Evolutionary conservation across 2,797 vertebrate genomes (phyloP), one percentile per base, ranked within the genome.

Genomic region (Discoglossus pictus): DNA sequence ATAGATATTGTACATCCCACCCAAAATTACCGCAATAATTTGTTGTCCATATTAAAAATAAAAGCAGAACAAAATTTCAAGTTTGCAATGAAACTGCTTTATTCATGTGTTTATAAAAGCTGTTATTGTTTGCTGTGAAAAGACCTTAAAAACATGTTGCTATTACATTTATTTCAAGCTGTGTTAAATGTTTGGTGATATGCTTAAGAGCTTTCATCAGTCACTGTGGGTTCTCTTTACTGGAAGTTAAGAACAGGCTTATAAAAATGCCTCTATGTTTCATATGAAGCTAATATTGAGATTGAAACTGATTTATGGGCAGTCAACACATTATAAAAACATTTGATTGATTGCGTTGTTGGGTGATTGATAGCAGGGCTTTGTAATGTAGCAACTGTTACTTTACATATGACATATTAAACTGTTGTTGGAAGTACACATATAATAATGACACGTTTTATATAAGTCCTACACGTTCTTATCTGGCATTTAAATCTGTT

Each of bases 111-210:
- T 50, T 50, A 50, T 63, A 64, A 72, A 38, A 71, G 72, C 66
- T 68, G 78, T 65, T 5, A 12, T 75, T 77, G 70, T 47, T 63
- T 73, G 53, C 23, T 1, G 6, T 74, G 2, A 18, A 4, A 54
- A 48, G 3, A 48, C 1, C 20, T 1, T 34, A 61, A 74, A 72
- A 31, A 20, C 2, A 0, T 13, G 0, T 76, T 74, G 43, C 63
- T 73, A 48, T 0, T 0, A 63, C 68, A 71, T 75, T 82, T 78
- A 70, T 75, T 71, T 39, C 43, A 51, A 20, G 5, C 20, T 24
- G 13, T 66, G 15, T 9, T 64, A 78, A 61, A 40, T 62, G 74
- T 44, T 4, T 51, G 65, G 66, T 24, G 53, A 51, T 67, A 67
- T 71, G 72, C 74, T 73, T 58, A 25, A 72, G 21, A 7, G 15